Conservation (phyloP, 2,888 invertebrate species). For the Drosophila hamatofila region DNA sequence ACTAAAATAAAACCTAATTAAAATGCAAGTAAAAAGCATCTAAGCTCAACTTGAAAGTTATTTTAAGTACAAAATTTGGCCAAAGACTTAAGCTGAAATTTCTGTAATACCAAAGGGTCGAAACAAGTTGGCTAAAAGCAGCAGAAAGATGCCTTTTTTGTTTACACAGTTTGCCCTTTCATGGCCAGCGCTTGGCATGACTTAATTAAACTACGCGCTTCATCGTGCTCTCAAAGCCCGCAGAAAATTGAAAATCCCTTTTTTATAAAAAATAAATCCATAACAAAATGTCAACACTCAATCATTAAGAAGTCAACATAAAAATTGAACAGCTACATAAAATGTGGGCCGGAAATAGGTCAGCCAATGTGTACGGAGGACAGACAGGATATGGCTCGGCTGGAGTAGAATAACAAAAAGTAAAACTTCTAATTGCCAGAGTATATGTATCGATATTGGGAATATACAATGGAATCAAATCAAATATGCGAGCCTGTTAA, state of each 20-base stretch:
- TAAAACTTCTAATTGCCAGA: slow-evolving; percentile 56
- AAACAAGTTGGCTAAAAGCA: slow-evolving; percentile 21
- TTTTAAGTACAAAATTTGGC: slow-evolving; percentile 37
- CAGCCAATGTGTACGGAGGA: slow-evolving; percentile 1
- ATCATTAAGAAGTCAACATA: slow-evolving; percentile 49
- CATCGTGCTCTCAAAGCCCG: slow-evolving; percentile 6
- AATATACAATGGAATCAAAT: slow-evolving; percentile 44
- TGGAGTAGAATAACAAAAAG: slow-evolving; percentile 7
- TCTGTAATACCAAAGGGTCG: slow-evolving; percentile 10
- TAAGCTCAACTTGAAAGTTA: slow-evolving; percentile 10
- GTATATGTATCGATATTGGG: slow-evolving; percentile 37
- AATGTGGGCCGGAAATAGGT: slow-evolving; percentile 38
- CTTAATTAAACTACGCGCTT: slow-evolving; percentile 65
- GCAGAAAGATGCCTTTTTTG: slow-evolving; percentile 20
- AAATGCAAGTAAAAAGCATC: slow-evolving; percentile 10
- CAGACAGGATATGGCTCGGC: slow-evolving; percentile 5
- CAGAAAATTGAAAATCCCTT: slow-evolving; percentile 21
- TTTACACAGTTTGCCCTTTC: slow-evolving; percentile 14
- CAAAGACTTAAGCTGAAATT: slow-evolving; percentile 24
- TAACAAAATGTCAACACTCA: slow-evolving; percentile 62
- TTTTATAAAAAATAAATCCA: slow-evolving; percentile 30
- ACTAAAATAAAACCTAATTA: neutral
- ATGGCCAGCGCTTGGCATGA: slow-evolving; percentile 28
- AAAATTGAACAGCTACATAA: slow-evolving; percentile 26
- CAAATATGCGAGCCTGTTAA: slow-evolving; percentile 50